Base-by-base conservation (phyloP, 1,140 invertebrate species). In the Antheraea mylitta region DNA sequence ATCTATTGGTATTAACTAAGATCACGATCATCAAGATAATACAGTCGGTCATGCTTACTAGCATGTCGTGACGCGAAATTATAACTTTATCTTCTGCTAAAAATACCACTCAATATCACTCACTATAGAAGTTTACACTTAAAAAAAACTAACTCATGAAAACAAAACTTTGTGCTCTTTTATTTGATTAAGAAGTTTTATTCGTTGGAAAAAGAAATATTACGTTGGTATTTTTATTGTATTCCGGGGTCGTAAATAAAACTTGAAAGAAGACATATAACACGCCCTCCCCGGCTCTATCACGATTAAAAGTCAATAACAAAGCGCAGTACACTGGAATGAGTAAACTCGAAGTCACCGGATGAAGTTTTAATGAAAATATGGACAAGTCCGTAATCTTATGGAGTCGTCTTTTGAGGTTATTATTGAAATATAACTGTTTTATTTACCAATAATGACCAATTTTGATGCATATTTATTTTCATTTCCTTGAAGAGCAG, bases 321-420 rank as follows among this genome's bases (percentile, higher is more conserved):
- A 53, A 16, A 53, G 11, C 45, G 45, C 11, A 53, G 45, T 53
- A 53, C 16, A 16, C 11, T 53, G 45, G 16, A 53, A 16, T 9
- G 45, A 53, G 45, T 53, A 16, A 53, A 53, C 45, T 53, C 45
- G 10, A 53, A 53, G 45, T 53, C 45, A 53, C 11, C 45, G 45
- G 45, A 53, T 53, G 16, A 53, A 53, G 45, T 53, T 53, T 53
- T 53, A 53, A 53, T 53, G 45, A 53, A 53, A 53, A 53, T 16
- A 16, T 53, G 45, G 45, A 53, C 1, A 13, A 53, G 4, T 53
- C 45, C 16, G 1, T 53, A n/a, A 53, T 53, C 11, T 53, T 16
- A 53, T 53, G 45, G 45, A n/a, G 45, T n/a, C 16, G 45, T 53
- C 45, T n/a, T 0, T 53, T 53, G 16, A 53, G 16, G 0, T 53